Conservation (phyloP, 1,140 invertebrate species). For the Lutraria rhynchaena region DNA sequence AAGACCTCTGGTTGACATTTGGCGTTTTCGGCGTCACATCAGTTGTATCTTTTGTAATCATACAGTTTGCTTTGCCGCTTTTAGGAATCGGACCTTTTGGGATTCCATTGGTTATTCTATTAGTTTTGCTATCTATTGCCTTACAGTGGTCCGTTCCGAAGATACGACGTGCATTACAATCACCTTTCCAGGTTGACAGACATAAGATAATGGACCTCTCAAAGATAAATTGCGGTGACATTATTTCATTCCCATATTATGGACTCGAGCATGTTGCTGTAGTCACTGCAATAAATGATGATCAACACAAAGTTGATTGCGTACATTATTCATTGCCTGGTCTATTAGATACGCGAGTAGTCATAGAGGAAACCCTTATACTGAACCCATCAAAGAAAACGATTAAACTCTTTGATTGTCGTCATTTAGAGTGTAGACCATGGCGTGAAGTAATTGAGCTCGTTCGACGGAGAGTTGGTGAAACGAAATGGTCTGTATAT, state of each 20-base stretch:
- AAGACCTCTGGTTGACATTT: conserved; percentile 39
- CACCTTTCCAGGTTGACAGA: not conserved
- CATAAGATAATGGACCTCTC: not conserved
- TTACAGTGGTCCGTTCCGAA: conserved; percentile 10
- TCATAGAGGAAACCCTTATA: not conserved
- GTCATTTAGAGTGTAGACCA: not conserved
- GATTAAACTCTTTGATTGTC: conserved; percentile 8
- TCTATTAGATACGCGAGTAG: not conserved
- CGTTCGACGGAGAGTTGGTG: conserved; percentile 11
- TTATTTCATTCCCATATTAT: not conserved
- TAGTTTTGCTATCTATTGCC: conserved; percentile 11
- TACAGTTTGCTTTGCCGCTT: conserved; percentile 10
- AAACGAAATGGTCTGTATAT: conserved; percentile 8
- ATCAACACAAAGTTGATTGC: not conserved
- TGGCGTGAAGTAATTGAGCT: not conserved
- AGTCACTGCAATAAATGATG: not conserved
- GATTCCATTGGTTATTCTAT: conserved; percentile 19
- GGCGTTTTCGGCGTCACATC: conserved; percentile 21
- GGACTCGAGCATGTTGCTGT: not conserved
- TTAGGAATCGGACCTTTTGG: conserved; percentile 10
- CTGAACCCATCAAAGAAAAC: not conserved
- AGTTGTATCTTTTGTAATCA: not conserved
- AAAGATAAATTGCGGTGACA: not conserved
- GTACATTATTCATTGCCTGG: conserved; percentile 4
- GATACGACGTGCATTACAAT: not conserved